phyloP scores from a whole-genome alignment of 2,113 vertebrate genomes.

The Pipa parva region DNA sequence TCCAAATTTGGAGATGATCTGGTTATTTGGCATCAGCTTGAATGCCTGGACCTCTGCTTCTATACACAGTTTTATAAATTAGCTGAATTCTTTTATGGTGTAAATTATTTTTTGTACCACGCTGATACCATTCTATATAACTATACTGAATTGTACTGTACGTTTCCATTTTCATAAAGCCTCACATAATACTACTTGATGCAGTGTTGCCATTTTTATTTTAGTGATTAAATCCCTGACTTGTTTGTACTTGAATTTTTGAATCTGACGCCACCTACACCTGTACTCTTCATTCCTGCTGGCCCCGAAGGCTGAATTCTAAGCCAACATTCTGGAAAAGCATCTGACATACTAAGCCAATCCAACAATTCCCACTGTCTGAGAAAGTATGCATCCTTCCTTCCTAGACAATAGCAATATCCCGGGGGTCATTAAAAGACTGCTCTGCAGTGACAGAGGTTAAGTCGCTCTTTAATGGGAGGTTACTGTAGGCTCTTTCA shows the following conservation, averaged over 20 bases:
- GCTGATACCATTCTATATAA: too few species aligned
- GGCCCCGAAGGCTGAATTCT: constrained; percentile 1
- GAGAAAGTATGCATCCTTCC: constrained; percentile 32
- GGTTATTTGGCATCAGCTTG: too few species aligned
- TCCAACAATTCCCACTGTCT: constrained; percentile 23
- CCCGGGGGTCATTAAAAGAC: constrained; percentile 24
- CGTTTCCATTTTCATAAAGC: too few species aligned
- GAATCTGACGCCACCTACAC: constrained; percentile 17
- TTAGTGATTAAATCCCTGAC: constrained; percentile 13
- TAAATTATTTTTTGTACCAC: too few species aligned
- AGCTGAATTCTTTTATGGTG: too few species aligned
- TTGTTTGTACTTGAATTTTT: constrained; percentile 27
- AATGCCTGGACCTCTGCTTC: too few species aligned
- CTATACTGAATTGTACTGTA: too few species aligned
- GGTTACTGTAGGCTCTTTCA: not conserved
- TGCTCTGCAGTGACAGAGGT: constrained; percentile 33
- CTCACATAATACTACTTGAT: too few species aligned
- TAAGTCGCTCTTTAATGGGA: constrained; percentile 32
- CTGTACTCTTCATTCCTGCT: not conserved
- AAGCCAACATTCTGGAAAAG: constrained; percentile 26
- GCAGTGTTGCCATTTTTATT: too few species aligned
- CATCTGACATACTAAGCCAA: constrained; percentile 10
- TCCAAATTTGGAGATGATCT: too few species aligned
- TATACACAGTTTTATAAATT: too few species aligned
- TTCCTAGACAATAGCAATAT: constrained; percentile 33